Base-by-base conservation (phyloP, 2,888 invertebrate genomes). In the Elegia similella region DNA sequence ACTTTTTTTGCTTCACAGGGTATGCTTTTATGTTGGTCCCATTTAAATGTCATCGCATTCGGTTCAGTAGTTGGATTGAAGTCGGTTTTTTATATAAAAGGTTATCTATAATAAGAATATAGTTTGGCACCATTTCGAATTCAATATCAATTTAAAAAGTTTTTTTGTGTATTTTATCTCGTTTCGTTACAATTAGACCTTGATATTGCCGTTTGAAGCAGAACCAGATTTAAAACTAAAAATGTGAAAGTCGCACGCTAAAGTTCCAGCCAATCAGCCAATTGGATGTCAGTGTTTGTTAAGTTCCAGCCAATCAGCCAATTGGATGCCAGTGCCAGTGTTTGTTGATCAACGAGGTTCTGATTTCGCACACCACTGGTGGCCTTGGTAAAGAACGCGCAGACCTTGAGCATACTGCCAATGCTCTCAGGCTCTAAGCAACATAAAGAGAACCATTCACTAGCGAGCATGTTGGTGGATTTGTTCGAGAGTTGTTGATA, bases 341-440 rank as follows among this genome's bases (percentile, higher is more conserved):
- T 17, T 13, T 30, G 53, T 53, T 53, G 53, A 43, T 53, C 42
- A 53, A 30, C 42, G 53, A 53, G 16, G 30, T 30, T 23, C 65
- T 71, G 72, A 67, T 72, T 81, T 82, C 78, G 78, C 73, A 73
- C 73, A 43, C 29, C 73, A 69, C 72, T 67, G 64, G 61, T 86
- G 84, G 79, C 89, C 88, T 89, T 88, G 88, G 82, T 82, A 76
- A 67, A 64, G 75, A 70, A 68, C 70, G 73, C 73, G 73, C 77
- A 79, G 83, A 84, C 89, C 89, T 90, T 90, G 89, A 84, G 76
- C 78, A 76, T 32, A 34, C 34, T 34, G 50, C 38, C 50, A 50
- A 50, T 46, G 44, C 54, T 55, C 17, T 50, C 15, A 30, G 38
- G 12, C 34, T 50, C 34, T 50, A 38, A 38, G 34, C 34, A 53